These are phyloP conservation scores for Tachina fera DNA, from an alignment of 2,888 invertebrate genomes.

Conservation along the genomic window DNA sequence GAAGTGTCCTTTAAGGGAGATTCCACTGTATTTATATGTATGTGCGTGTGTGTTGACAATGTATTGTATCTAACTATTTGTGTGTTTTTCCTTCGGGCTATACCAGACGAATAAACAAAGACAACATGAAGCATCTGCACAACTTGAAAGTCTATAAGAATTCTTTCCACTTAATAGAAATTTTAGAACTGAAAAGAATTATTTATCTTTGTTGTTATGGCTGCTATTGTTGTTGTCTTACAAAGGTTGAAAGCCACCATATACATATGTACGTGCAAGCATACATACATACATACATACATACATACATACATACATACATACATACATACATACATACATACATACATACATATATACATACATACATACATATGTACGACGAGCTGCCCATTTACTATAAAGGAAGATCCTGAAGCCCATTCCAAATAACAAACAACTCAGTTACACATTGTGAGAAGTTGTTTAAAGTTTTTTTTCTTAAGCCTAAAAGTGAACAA, in stretches of 20 bases:
- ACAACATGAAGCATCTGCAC: slow-evolving; percentile 42
- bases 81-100: slow-evolving; percentile 51
- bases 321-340: too few relatives aligned
- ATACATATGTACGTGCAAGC: slow-evolving; percentile 21
- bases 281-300: background rate
- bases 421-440: slow-evolving; percentile 17
- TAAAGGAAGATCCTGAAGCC: background rate
- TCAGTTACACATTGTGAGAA: slow-evolving; percentile 7
- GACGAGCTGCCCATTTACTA: too few relatives aligned
- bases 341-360: too few relatives aligned
- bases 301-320: too few relatives aligned
- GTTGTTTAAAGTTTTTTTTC: background rate
- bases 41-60: slow-evolving; percentile 13
- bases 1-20: too few relatives aligned
- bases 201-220: slow-evolving; percentile 10
- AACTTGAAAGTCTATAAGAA: slow-evolving; percentile 24
- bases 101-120: slow-evolving; percentile 26
- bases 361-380: too few relatives aligned
- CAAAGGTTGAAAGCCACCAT: slow-evolving; percentile 22
- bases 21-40: too few relatives aligned
- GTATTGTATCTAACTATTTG: slow-evolving; percentile 8
- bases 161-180: slow-evolving; percentile 44
- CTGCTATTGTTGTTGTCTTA: background rate
- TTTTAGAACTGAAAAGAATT: slow-evolving; percentile 51
- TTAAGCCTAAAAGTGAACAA: background rate